Evolutionary conservation across 35 echinoderm and acorn worm genomes (phyloP), one percentile per base, ranked within the genome.

Genomic region (Ophioderma brevispina): DNA sequence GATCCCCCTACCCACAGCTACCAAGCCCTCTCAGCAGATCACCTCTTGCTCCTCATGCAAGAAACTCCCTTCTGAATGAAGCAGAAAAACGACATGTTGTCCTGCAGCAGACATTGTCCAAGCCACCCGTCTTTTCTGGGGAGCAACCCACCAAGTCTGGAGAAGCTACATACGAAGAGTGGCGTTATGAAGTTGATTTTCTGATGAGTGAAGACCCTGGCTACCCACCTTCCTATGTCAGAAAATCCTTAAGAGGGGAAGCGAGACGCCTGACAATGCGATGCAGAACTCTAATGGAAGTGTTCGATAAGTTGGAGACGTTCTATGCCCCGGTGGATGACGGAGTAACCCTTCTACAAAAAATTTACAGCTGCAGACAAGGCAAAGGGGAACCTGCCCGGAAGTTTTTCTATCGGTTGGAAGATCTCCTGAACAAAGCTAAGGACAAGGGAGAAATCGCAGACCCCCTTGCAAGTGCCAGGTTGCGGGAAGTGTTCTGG

Each of bases 401-500:
- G n/a, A 41, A 14, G 0, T 82, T 82, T 32, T 82, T n/a, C 80
- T 40, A 82, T 23, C 15, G 80, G 28, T 32, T 82, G 39, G 80
- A 82, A 82, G 80, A 82, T 28, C 38, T 82, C 0, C 80, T 82
- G 18, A 38, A 82, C n/a, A 37, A 82, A 40, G 78, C 78, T 3
- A 80, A 35, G 38, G 78, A 80, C 2, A 80, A 80, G 78, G 80
- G 80, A 4, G 80, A 82, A 23, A 42, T 82, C 19, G 39, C 15
- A 25, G 80, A 42, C 4, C 59, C 59, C 5, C 34, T 5, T 18
- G 37, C 80, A 0, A 31, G 42, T 40, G 37, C 21, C 32, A n/a
- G 80, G 15, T 23, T 82, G 23, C 80, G 80, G 15, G 80, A 82
- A 1, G 80, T 82, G 17, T 82, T 82, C 80, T 82, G 80, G 80